These are phyloP conservation scores for Bicyclus anynana DNA, from an alignment of 1,140 invertebrate genomes.

Conservation along the genomic window DNA sequence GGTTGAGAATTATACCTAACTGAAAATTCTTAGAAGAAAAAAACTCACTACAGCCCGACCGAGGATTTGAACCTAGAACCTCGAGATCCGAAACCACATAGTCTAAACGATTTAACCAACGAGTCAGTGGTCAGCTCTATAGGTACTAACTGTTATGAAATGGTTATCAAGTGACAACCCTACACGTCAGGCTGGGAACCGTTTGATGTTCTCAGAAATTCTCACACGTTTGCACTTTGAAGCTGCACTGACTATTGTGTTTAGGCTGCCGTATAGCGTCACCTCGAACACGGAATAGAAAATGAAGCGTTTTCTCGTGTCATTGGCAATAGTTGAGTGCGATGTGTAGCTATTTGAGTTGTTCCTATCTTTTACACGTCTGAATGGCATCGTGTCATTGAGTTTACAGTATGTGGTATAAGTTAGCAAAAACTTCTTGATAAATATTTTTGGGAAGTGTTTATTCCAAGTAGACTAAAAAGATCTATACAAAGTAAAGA, in stretches of 20 bases:
- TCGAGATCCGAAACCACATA: too few species aligned
- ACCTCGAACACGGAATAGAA: neutral
- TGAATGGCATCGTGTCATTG: neutral
- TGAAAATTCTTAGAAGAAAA: too few species aligned
- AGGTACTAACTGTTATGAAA: neutral
- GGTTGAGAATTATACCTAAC: too few species aligned
- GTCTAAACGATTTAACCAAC: too few species aligned
- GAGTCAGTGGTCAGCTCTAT: too few species aligned
- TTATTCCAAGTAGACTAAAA: too few species aligned
- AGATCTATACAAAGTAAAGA: too few species aligned
- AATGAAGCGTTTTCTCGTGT: conserved; percentile 1
- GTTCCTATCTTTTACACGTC: neutral
- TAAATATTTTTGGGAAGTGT: too few species aligned
- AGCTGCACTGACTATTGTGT: conserved; percentile 20
- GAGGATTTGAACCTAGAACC: too few species aligned
- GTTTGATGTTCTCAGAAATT: conserved; percentile 19
- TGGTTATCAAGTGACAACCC: conserved; percentile 7
- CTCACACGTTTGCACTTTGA: conserved; percentile 26
- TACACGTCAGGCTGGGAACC: neutral
- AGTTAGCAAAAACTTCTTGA: too few species aligned
- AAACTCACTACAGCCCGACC: too few species aligned
- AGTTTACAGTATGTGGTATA: too few species aligned
- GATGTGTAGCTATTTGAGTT: neutral
- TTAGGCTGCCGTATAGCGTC: conserved; percentile 1
- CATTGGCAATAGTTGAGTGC: neutral